Evolutionary conservation across 2,797 vertebrate species (phyloP).

Genomic region (Oreochromis mossambicus): DNA sequence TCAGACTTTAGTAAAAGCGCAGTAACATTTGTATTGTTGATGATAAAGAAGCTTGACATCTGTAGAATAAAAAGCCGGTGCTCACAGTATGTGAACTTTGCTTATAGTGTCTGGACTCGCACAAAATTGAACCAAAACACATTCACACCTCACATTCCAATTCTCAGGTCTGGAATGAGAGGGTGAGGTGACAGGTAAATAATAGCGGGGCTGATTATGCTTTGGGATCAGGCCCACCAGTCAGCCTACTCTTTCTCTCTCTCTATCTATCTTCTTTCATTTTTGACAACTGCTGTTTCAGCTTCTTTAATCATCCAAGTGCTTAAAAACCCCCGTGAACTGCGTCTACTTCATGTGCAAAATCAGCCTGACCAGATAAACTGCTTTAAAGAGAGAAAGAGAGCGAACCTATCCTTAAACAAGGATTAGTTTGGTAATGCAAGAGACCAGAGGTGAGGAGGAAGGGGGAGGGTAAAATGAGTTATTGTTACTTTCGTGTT

Average conservation of each 20-base stretch:
- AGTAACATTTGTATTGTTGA: neutral
- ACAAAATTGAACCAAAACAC: neutral
- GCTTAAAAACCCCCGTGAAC: constrained; percentile 22
- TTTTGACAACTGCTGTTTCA: constrained; percentile 19
- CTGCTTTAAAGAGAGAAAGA: constrained; percentile 12
- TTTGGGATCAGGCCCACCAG: constrained; percentile 21
- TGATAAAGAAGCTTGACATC: neutral
- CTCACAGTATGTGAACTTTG: neutral
- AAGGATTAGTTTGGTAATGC: constrained; percentile 61
- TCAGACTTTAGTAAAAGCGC: neutral
- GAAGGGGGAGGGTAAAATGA: constrained; percentile 7
- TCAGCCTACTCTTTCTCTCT: neutral
- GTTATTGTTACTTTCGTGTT: neutral
- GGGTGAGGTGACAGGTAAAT: neutral
- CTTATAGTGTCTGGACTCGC: neutral
- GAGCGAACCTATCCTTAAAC: constrained; percentile 64
- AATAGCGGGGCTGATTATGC: neutral
- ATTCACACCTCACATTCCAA: constrained; percentile 24
- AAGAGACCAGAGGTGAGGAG: constrained; percentile 14
- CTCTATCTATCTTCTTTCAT: neutral
- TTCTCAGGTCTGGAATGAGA: neutral
- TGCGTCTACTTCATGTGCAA: constrained; percentile 23
- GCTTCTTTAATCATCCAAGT: constrained; percentile 29
- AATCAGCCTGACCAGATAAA: constrained; percentile 39
- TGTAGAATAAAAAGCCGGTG: neutral